phyloP scores from a whole-genome alignment of 2,888 invertebrate species.

The Drosophila prostipennis region DNA sequence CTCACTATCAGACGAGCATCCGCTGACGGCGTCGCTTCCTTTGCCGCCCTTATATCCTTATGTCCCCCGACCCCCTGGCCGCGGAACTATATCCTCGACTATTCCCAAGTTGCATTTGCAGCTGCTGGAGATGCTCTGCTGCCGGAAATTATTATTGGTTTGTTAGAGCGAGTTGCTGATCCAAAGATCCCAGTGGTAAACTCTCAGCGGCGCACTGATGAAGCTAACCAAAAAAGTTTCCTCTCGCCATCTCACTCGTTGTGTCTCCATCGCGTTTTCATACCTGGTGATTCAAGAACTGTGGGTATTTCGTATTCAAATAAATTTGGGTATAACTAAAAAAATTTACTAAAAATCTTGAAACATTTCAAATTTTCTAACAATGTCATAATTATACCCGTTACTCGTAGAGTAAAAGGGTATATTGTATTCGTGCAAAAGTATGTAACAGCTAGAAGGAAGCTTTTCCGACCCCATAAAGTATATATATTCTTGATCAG shows the following conservation, averaged over 20 bases:
- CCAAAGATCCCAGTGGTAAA: slow-evolving; percentile 71
- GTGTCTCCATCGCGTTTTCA: neutral
- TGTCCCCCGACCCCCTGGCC: neutral
- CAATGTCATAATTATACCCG: too few relatives aligned
- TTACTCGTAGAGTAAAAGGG: too few relatives aligned
- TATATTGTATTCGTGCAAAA: too few relatives aligned
- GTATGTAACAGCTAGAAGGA: too few relatives aligned
- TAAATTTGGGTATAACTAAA: neutral
- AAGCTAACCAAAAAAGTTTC: slow-evolving; percentile 57
- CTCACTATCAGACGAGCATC: slow-evolving; percentile 56
- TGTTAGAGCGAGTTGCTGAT: slow-evolving; percentile 59
- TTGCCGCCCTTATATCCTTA: neutral
- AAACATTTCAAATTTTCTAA: too few relatives aligned
- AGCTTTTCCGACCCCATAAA: too few relatives aligned
- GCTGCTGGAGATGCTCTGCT: slow-evolving; percentile 45
- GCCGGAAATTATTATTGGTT: slow-evolving; percentile 77
- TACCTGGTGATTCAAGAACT: neutral
- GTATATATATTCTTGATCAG: too few relatives aligned
- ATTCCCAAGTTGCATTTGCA: slow-evolving; percentile 69
- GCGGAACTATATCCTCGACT: slow-evolving; percentile 52
- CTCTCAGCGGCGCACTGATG: slow-evolving; percentile 68
- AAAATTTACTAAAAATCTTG: too few relatives aligned
- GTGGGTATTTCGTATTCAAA: neutral
- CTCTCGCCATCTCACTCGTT: neutral
- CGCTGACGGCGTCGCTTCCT: slow-evolving; percentile 22